These are phyloP conservation scores for Uropetala carovei DNA, from an alignment of 2,888 invertebrate genomes.

Conservation along the genomic window DNA sequence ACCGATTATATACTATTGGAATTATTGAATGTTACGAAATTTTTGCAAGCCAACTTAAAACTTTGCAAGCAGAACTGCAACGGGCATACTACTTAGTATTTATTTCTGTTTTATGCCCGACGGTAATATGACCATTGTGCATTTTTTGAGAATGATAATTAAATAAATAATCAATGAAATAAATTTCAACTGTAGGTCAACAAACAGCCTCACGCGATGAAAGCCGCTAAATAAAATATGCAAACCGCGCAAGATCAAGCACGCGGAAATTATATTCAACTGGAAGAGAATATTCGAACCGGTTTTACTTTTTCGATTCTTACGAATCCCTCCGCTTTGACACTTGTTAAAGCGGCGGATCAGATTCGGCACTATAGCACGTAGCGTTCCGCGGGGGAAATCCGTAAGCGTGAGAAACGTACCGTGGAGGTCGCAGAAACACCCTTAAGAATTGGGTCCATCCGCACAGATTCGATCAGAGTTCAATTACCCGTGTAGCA, in stretches of 20 bases:
- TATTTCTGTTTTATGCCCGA: no score
- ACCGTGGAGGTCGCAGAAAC: neutral
- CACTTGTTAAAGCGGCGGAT: neutral
- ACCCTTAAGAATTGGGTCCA: neutral
- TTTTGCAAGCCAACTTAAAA: no score
- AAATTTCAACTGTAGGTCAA: no score
- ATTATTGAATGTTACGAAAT: no score
- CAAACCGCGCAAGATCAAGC: neutral
- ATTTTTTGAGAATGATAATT: no score
- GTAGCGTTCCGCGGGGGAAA: neutral
- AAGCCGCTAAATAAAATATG: no score
- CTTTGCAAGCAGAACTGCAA: no score
- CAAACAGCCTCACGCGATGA: no score
- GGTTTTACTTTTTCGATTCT: neutral
- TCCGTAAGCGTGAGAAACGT: neutral
- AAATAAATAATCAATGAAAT: no score
- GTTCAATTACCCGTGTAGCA: slow-evolving; percentile 13
- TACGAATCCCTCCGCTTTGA: neutral
- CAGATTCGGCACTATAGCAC: neutral
- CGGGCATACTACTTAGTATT: no score
- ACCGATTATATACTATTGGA: no score
- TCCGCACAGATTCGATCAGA: neutral
- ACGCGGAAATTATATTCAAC: neutral
- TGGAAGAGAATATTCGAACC: neutral
- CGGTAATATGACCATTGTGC: no score